Base-by-base conservation (phyloP, 2,888 invertebrate genomes). In the Drosophila birchii region DNA sequence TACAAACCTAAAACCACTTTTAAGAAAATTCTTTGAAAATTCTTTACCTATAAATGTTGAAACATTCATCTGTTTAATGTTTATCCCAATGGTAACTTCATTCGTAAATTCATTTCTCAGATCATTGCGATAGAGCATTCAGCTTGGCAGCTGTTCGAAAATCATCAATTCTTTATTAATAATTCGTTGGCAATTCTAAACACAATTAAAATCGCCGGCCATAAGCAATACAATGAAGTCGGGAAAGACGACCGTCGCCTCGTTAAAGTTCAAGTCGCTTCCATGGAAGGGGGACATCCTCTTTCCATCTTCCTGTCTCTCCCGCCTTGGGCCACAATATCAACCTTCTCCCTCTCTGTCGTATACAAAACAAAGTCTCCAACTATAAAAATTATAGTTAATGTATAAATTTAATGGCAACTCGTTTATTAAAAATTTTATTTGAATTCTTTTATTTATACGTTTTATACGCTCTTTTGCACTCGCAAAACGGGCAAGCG, bases 361-460 rank as follows among this genome's bases (percentile, higher is more conserved):
- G 76, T 84, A 86, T 79, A 81, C 79, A 86, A 84, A 80, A 86
- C 85, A 78, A 87, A 88, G 88, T 86, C 86, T 83, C 80, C 81
- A 80, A 89, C 90, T 89, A 90, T 83, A 88, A 90, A 89, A 90
- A 90, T 91, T 92, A 91, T 91, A 91, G 90, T 92, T 92, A 92
- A 92, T 91, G 92, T 91, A 92, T 91, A 91, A 91, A 91, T 90
- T 92, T 92, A 92, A 92, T 91, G 92, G 91, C 88, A 87, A 91
- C 91, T 91, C 92, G 92, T 92, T 92, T 92, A 92, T 92, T 92
- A 91, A 91, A 92, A 90, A 87, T 91, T 92, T 91, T 91, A 91
- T 91, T 91, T 90, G 90, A 90, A 91, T 90, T 87, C 88, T 86
- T 88, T 86, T 86, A 88, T 86, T 88, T 85, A 85, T 86, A 85